Base-by-base conservation (phyloP, 1,140 invertebrate species). In the Cherax quadricarinatus region DNA sequence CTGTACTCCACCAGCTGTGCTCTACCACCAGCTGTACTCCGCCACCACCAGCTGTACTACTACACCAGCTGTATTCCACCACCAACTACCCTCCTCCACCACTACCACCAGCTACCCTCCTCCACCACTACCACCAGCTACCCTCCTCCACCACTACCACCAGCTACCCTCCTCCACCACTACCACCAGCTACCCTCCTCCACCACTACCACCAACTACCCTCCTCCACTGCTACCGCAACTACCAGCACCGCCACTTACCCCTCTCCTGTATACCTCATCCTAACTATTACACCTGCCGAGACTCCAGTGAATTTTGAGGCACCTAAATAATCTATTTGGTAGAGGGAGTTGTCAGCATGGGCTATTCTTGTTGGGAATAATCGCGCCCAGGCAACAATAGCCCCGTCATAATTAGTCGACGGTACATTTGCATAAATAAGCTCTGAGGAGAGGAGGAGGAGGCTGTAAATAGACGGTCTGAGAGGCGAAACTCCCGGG, bases 361-460 rank as follows among this genome's bases (percentile, higher is more conserved):
- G 51, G 86, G 81, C 88, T 80, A 89, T 89, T 89, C 88, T 89
- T 89, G 88, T 82, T 70, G 80, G 70, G 88, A 83, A 89, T 82
- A 89, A 82, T 89, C 88, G 88, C 88, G 86, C 88, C 60, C 60
- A 53, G 41, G 62, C 62, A 75, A 89, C 88, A 89, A 89, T 89
- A 73, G 79, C 88, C 49, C 88, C 62, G 80, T 89, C 88, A 81
- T 89, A 89, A 89, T 89, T 89, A 89, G 88, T 83, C 88, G 88
- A 30, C 79, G 88, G 80, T 81, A 73, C 88, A 82, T 89, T 83
- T 89, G 88, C 88, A 89, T 89, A 89, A 89, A 89, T 89, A 89
- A 89, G 80, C 88, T 83, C 75, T 89, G 73, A 83, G 88, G 88
- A 89, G 80, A 14, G 14, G 3, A 57, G 53, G 14, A 14, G 60